Conservation (phyloP, 2,113 vertebrate species). For the Prunella fulvescens region DNA sequence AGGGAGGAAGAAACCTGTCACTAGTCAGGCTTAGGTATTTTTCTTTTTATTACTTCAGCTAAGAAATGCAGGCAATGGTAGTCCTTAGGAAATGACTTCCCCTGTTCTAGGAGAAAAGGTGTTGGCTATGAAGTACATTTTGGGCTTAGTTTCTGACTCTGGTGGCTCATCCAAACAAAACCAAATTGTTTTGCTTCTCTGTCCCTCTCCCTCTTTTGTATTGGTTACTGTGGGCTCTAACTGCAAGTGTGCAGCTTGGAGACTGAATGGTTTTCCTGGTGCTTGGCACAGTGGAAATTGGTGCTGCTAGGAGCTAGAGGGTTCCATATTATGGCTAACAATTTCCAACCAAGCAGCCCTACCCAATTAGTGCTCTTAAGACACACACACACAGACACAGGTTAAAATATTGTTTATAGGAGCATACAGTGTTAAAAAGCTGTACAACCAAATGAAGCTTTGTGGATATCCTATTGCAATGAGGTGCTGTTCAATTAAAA, state of each 20-base stretch:
- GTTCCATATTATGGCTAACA: not conserved
- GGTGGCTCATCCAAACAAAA: not conserved
- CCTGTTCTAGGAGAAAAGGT: not conserved
- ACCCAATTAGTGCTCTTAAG: not conserved
- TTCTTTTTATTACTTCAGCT: not conserved
- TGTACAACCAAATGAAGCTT: not conserved
- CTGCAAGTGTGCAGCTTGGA: not conserved
- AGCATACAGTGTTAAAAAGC: not conserved
- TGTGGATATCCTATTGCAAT: not conserved
- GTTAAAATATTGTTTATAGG: not conserved
- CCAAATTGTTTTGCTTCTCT: not conserved
- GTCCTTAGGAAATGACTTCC: not conserved
- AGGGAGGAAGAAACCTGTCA: not conserved
- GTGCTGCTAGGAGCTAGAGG: not conserved
- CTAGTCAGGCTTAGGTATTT: not conserved
- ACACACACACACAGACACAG: not conserved
- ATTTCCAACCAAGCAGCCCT: not conserved
- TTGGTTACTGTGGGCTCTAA: not conserved
- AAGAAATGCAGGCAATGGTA: not conserved
- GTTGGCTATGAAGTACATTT: not conserved
- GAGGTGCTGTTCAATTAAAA: slow-evolving; percentile 13
- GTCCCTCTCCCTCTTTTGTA: not conserved
- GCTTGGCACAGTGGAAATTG: fast-evolving
- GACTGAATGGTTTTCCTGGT: not conserved
- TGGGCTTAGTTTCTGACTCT: not conserved